Base-by-base conservation (phyloP, 2,888 invertebrate species). In the Bedellia somnulentella region DNA sequence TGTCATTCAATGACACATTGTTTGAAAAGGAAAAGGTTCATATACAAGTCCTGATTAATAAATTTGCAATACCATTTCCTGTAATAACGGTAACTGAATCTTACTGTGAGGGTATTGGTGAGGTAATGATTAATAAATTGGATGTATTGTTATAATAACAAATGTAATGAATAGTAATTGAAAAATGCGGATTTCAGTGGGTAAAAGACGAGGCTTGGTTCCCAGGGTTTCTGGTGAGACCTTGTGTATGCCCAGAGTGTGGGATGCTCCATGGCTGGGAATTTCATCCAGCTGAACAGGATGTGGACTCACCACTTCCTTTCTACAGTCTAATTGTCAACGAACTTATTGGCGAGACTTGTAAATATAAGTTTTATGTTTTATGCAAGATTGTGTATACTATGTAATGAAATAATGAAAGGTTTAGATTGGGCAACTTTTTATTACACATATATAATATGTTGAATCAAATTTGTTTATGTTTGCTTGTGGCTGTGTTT, bases 181-280 rank as follows among this genome's bases (percentile, higher is more conserved):
- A n/a, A n/a, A n/a, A n/a, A n/a, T n/a, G n/a, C n/a, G n/a, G 15
- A 31, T 68, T 64, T 13, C 58, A 78, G 78, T 81, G 80, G 80
- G 62, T 70, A 36, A 49, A 57, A 35, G 61, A 62, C 27, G 57
- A 73, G 36, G 67, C 73, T 35, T 82, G 81, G 81, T 83, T 76
- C 54, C 79, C 80, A 32, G 81, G 79, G 13, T 82, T 78, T 51
- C 58, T 55, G 3, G 81, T 81, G 80, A 78, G 75, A 43, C 60
- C 71, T 18, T 80, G 80, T 38, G 49, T 75, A 14, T 83, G 83
- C 45, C 67, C 79, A 12, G 66, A 70, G 15, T 83, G 82, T 57
- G 73, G 77, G 30, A 49, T 58, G 22, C 78, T 76, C 40, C 43
- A 82, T 39, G 83, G 83, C 41, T 83, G 78, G 76, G 49, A 71